A percentile compares a stretch with the other conserved stretches of the same genome.
Evolutionary conservation across 2,113 vertebrate genomes (phyloP).

Genomic region (Mystacornis crossleyi): DNA sequence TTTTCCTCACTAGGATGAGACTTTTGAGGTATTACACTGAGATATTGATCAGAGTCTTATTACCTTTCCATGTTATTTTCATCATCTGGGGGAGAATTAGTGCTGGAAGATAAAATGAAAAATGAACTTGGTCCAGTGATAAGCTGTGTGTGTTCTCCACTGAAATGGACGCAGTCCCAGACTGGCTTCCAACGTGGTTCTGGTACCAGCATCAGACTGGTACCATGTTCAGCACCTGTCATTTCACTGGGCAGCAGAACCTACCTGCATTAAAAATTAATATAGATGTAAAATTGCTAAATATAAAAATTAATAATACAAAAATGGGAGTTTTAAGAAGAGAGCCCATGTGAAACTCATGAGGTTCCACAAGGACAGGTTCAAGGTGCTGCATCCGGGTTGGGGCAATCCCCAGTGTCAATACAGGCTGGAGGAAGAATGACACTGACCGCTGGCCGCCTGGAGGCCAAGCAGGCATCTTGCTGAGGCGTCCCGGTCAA

Average conservation of each 20-base stretch:
- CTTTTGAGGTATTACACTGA: slow-evolving; percentile 17
- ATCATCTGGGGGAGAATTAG: not conserved
- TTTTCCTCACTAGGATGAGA: not conserved
- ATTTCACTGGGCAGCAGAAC: not conserved
- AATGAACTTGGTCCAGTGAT: not conserved
- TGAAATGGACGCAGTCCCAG: not conserved
- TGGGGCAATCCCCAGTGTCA: not conserved
- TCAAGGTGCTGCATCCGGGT: not conserved
- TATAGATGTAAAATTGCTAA: not conserved
- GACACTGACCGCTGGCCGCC: too few relatives aligned
- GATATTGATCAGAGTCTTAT: slow-evolving; percentile 14
- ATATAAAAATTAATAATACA: not conserved
- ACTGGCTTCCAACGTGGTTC: not conserved
- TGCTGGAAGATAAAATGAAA: not conserved
- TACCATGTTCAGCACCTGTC: not conserved
- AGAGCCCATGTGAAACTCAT: not conserved
- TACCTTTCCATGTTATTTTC: not conserved
- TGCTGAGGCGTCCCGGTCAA: too few relatives aligned
- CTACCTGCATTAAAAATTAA: not conserved
- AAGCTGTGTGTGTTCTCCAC: not conserved
- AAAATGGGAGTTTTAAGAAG: not conserved
- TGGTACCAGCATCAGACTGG: not conserved
- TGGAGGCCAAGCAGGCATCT: too few relatives aligned
- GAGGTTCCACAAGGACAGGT: not conserved
- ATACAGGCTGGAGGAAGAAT: not conserved